Percentiles rank a stretch among this genome's conserved stretches.
Evolutionary conservation across 2,113 vertebrate genomes (phyloP).

Genomic region (Ploceus nigricollis): DNA sequence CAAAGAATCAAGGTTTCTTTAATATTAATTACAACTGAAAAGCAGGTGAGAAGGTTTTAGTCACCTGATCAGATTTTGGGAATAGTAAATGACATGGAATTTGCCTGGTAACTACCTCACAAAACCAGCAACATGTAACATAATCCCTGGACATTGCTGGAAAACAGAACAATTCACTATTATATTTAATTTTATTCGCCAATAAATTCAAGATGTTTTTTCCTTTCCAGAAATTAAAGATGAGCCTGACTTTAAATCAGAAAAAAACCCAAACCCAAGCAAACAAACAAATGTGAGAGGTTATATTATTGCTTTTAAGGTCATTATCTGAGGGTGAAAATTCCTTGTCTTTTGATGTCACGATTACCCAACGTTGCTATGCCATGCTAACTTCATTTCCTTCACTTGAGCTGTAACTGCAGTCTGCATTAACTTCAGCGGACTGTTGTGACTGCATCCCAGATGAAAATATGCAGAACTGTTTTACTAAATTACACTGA

Average conservation of each 20-base stretch:
- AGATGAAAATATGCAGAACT: not conserved
- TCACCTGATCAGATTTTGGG: not conserved
- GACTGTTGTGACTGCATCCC: not conserved
- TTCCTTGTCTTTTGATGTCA: not conserved
- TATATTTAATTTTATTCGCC: not conserved
- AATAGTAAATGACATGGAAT: not conserved
- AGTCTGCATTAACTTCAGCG: not conserved
- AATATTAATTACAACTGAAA: not conserved
- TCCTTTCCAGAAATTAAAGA: not conserved
- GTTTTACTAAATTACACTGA: not conserved
- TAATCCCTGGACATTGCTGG: not conserved
- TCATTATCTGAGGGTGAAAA: not conserved
- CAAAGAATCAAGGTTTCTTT: not conserved
- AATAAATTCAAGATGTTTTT: not conserved
- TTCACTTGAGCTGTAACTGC: not conserved
- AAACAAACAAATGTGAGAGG: fast-evolving
- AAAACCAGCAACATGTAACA: not conserved
- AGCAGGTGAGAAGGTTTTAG: not conserved
- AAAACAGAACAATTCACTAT: not conserved
- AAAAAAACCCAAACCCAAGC: not conserved
- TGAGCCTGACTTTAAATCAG: not conserved
- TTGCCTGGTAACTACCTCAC: not conserved
- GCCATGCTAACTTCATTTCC: not conserved
- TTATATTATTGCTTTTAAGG: not conserved
- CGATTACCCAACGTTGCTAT: not conserved